A percentile compares a stretch with the other conserved stretches of the same genome.
phyloP scores from a whole-genome alignment of 2,113 vertebrate genomes.

The Saiga tatarica region DNA sequence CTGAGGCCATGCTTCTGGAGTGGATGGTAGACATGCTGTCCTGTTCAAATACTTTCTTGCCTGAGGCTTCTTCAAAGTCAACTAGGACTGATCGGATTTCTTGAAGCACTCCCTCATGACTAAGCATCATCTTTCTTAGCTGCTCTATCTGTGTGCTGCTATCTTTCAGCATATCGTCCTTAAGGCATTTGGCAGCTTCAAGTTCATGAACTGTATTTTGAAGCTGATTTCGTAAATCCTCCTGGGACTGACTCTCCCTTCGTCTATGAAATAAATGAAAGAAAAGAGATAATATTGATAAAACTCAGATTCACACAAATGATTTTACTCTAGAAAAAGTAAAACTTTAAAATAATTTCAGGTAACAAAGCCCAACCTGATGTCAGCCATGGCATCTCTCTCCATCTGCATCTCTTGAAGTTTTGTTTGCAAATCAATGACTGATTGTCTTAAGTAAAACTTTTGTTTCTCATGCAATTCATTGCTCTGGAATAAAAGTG shows the following conservation, averaged over 20 bases:
- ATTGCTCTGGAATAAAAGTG: slow-evolving; percentile 67
- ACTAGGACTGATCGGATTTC: slow-evolving; percentile 76
- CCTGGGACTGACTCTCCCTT: slow-evolving; percentile 81
- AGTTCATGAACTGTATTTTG: slow-evolving; percentile 82
- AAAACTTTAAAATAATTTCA: background rate
- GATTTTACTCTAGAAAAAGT: background rate
- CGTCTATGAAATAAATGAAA: slow-evolving; percentile 75
- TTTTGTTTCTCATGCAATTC: slow-evolving; percentile 79
- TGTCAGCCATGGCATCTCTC: slow-evolving; percentile 79
- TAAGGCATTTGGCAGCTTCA: slow-evolving; percentile 76
- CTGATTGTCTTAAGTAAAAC: slow-evolving; percentile 67
- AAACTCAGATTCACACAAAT: background rate
- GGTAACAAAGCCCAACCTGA: slow-evolving; percentile 78
- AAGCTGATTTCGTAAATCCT: slow-evolving; percentile 82
- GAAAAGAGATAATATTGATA: background rate
- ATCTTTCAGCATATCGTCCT: slow-evolving; percentile 81
- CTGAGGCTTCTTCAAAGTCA: slow-evolving; percentile 71
- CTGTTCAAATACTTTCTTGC: slow-evolving; percentile 61
- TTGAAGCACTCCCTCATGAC: slow-evolving; percentile 76
- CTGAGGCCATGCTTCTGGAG: slow-evolving; percentile 69
- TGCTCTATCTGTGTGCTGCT: slow-evolving; percentile 74
- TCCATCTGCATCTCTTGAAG: slow-evolving; percentile 82
- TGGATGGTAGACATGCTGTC: slow-evolving; percentile 33
- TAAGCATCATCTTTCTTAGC: slow-evolving; percentile 79
- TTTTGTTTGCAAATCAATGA: slow-evolving; percentile 82